phyloP scores from a whole-genome alignment of 92 coral and sea anemone genomes.

The Meandrina meandrites region DNA sequence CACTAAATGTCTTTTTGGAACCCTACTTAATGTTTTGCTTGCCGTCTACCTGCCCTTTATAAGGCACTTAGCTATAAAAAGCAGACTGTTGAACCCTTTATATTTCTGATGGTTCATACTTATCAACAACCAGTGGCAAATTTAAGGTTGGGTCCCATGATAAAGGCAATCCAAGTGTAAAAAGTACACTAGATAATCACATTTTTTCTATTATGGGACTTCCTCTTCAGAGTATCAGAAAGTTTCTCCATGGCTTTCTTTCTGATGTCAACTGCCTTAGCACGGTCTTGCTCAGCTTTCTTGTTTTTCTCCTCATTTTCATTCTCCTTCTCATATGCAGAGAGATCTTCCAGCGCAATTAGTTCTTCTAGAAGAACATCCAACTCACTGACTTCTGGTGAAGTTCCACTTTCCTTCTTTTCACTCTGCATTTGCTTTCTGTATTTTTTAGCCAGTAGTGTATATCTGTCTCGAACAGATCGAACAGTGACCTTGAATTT shows the following conservation, averaged over 20 bases:
- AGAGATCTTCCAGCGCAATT: conserved; percentile 40
- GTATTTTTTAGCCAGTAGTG: neutral
- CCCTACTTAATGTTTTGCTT: neutral
- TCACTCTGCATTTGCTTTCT: too few species aligned
- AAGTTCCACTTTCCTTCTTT: too few species aligned
- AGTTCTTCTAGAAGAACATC: conserved; percentile 54
- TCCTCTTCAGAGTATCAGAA: neutral
- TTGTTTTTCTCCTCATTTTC: conserved; percentile 31
- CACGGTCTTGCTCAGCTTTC: conserved; percentile 48
- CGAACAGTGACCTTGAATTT: conserved; percentile 56
- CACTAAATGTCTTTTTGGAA: neutral
- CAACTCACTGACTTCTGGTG: too few species aligned
- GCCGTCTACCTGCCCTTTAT: neutral
- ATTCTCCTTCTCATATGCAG: conserved; percentile 51
- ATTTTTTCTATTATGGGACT: too few species aligned
- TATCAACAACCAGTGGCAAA: neutral
- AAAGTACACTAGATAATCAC: neutral
- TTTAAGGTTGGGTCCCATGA: conserved; percentile 1
- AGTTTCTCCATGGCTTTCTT: neutral
- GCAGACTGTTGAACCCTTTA: too few species aligned
- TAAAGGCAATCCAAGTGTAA: neutral
- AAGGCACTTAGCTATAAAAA: neutral
- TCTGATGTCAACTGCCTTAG: neutral
- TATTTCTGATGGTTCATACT: neutral
- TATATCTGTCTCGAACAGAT: conserved; percentile 63